These are phyloP conservation scores for Nephrotoma guestfalica DNA, from an alignment of 2,888 invertebrate genomes.

Conservation along the genomic window DNA sequence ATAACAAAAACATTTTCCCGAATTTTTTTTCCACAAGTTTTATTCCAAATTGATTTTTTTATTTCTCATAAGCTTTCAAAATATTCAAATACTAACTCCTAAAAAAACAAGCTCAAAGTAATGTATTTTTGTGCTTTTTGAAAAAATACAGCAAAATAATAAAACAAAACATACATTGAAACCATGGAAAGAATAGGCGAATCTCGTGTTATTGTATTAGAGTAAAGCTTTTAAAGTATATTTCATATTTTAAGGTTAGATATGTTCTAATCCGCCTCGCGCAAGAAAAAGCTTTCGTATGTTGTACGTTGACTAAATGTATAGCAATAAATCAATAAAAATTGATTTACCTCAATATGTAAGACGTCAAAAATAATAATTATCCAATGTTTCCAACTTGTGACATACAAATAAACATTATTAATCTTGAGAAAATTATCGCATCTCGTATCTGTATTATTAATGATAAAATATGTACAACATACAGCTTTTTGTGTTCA, in stretches of 20 bases:
- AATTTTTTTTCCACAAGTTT: not conserved
- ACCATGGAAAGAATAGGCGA: not conserved
- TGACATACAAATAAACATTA: not conserved
- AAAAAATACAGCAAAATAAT: not conserved
- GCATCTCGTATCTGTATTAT: not conserved
- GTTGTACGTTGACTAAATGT: not conserved
- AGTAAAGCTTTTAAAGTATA: not conserved
- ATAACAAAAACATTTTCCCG: not conserved
- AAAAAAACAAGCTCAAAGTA: slow-evolving; percentile 3
- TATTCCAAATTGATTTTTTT: slow-evolving; percentile 1
- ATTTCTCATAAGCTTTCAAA: slow-evolving; percentile 2
- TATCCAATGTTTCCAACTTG: not conserved
- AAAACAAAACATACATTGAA: not conserved
- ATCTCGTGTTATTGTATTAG: not conserved
- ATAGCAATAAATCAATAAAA: not conserved
- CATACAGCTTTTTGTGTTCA: not conserved
- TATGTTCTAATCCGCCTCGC: not conserved
- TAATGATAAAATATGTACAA: not conserved
- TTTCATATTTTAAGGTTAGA: not conserved
- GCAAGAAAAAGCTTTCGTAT: not conserved
- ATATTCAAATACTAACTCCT: slow-evolving; percentile 3
- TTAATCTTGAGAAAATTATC: not conserved
- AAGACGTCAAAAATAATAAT: not conserved
- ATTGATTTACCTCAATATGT: not conserved
- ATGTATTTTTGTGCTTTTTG: not conserved